A percentile compares a stretch with the other conserved stretches of the same genome.
phyloP scores from a whole-genome alignment of 2,797 vertebrate genomes.

The Melanotaenia trifasciata region DNA sequence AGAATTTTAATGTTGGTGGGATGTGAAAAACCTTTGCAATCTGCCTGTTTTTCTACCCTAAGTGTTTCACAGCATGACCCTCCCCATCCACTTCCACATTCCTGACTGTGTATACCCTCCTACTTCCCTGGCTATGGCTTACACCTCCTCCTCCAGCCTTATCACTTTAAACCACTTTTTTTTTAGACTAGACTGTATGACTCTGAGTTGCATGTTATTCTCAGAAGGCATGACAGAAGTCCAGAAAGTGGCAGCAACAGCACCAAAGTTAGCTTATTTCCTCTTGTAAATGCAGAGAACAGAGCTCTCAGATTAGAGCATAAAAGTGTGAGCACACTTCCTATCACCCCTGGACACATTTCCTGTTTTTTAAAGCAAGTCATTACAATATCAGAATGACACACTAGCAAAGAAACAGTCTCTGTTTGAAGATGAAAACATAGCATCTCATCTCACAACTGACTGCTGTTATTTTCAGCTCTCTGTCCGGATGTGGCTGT shows the following conservation, averaged over 20 bases:
- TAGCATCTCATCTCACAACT: neutral
- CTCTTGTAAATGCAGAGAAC: neutral
- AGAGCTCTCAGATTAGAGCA: neutral
- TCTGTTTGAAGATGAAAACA: conserved; percentile 6
- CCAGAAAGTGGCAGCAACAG: neutral
- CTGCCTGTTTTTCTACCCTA: conserved; percentile 36
- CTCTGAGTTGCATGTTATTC: neutral
- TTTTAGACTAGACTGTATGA: neutral
- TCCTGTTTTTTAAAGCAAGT: conserved; percentile 39
- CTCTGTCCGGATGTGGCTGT: neutral
- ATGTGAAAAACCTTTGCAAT: conserved; percentile 29
- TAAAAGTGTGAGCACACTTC: conserved; percentile 14
- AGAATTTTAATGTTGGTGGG: conserved; percentile 7
- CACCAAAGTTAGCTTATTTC: conserved; percentile 3
- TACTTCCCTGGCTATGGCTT: conserved; percentile 20
- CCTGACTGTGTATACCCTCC: conserved; percentile 44
- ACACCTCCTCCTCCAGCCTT: conserved; percentile 9
- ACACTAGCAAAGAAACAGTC: neutral
- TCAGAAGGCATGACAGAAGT: neutral
- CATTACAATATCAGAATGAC: neutral
- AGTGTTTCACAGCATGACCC: conserved; percentile 45
- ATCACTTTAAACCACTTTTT: conserved; percentile 7
- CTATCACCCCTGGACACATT: conserved; percentile 19
- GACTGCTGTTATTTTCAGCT: too few relatives aligned
- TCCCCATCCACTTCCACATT: conserved; percentile 67